phyloP scores from a whole-genome alignment of 2,888 invertebrate species.

The Cistogaster globosa region DNA sequence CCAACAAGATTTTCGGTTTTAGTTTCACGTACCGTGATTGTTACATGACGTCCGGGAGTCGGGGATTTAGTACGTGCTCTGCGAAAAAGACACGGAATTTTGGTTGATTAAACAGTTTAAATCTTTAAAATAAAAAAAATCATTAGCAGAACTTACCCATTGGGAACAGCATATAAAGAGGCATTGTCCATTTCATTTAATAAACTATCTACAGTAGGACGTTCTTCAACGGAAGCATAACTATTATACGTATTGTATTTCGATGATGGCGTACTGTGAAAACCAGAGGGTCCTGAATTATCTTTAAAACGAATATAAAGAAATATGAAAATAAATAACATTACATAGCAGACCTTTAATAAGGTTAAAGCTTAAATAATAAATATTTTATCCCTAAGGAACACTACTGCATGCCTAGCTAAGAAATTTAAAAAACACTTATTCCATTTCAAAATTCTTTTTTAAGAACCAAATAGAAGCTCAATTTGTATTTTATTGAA shows the following conservation, averaged over 20 bases:
- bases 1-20: constrained; percentile 85
- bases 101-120: too few species aligned
- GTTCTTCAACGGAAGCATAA: constrained; percentile 81
- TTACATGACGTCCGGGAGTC: constrained; percentile 84
- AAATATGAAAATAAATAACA: not conserved
- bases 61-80: constrained; percentile 78
- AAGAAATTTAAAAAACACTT: too few species aligned
- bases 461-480: too few species aligned
- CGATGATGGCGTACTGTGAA: constrained; percentile 80
- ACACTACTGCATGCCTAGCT: too few species aligned
- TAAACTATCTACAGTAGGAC: constrained; percentile 94
- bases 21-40: constrained; percentile 85
- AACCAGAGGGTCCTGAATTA: constrained; percentile 77
- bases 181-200: constrained; percentile 90
- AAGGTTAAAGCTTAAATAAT: too few species aligned
- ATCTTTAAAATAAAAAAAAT: too few species aligned
- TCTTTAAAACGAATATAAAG: constrained; percentile 73
- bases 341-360: too few species aligned
- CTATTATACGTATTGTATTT: constrained; percentile 80
- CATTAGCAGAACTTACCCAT: constrained; percentile 85
- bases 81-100: not conserved
- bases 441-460: too few species aligned
- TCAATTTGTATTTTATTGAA: too few species aligned
- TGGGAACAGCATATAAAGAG: constrained; percentile 86
- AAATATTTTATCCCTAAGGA: too few species aligned